Evolutionary conservation across 2,888 invertebrate species (phyloP).

Genomic region (Eupithecia subumbrata): DNA sequence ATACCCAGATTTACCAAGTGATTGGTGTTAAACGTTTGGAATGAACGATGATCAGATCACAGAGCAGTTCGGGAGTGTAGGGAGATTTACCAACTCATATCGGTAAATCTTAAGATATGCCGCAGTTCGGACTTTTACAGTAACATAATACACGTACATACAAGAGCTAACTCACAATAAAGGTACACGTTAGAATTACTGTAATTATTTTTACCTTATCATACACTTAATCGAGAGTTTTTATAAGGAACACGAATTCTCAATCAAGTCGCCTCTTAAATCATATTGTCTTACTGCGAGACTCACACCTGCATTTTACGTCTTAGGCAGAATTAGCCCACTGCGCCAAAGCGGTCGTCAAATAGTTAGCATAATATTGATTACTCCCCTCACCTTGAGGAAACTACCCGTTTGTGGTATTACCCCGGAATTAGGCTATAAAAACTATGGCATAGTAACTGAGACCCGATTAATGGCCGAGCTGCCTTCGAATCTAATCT

Average conservation of each 20-base stretch:
- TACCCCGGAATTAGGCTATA: not conserved
- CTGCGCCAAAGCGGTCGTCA: not conserved
- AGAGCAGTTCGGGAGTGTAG: too few relatives aligned
- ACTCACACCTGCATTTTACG: not conserved
- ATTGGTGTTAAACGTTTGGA: too few relatives aligned
- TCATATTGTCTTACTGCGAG: not conserved
- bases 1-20: too few relatives aligned
- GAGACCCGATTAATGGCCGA: not conserved
- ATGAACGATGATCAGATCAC: too few relatives aligned
- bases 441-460: conserved; percentile 14
- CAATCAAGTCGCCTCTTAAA: not conserved
- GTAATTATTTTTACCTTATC: too few relatives aligned
- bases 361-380: not conserved
- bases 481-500: not conserved
- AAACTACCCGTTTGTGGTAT: not conserved
- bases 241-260: not conserved
- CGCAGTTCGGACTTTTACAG: not conserved
- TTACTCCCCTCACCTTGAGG: not conserved
- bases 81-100: not conserved
- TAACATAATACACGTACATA: not conserved
- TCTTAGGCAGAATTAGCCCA: not conserved
- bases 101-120: not conserved
- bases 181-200: too few relatives aligned
- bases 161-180: too few relatives aligned
- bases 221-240: not conserved